These are phyloP conservation scores for Chloebia gouldiae DNA, from an alignment of 2,113 vertebrate species.

Conservation along the genomic window DNA sequence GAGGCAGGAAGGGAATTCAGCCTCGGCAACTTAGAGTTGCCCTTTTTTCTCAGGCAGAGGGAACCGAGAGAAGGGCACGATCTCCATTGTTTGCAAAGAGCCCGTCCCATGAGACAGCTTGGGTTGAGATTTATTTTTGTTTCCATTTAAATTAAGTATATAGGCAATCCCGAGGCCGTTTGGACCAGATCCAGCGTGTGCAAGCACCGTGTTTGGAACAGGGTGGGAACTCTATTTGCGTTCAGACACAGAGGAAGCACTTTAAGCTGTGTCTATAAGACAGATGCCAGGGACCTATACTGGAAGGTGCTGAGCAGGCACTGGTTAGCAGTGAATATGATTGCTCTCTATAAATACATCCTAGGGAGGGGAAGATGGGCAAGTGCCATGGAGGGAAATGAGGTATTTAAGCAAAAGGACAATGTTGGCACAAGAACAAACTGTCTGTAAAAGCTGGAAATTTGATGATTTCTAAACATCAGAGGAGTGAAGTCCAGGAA, in stretches of 20 bases:
- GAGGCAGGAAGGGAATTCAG: background rate
- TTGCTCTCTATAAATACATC: slow-evolving; percentile 36
- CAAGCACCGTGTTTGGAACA: slow-evolving; percentile 25
- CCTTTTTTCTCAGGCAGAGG: background rate
- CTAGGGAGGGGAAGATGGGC: slow-evolving; percentile 14
- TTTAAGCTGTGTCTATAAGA: background rate
- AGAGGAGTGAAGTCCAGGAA: slow-evolving; percentile 39
- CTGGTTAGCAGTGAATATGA: background rate
- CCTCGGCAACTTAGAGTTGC: background rate
- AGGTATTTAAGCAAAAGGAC: slow-evolving; percentile 58
- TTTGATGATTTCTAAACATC: slow-evolving; percentile 46
- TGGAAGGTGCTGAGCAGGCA: slow-evolving; percentile 15
- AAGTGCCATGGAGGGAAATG: background rate
- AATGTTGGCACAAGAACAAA: slow-evolving; percentile 65
- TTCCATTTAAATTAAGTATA: slow-evolving; percentile 58
- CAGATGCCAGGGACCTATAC: slow-evolving; percentile 18
- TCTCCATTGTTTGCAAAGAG: background rate
- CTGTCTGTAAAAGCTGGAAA: slow-evolving; percentile 40
- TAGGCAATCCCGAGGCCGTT: slow-evolving; percentile 44
- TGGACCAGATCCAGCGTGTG: slow-evolving; percentile 10
- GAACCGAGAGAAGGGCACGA: background rate
- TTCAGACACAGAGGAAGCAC: slow-evolving; percentile 47
- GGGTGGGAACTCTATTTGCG: slow-evolving; percentile 36
- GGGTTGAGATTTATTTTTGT: slow-evolving; percentile 52
- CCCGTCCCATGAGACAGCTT: background rate